Evolutionary conservation across 2,888 invertebrate genomes (phyloP).

Genomic region (Drosophila peninsularis): DNA sequence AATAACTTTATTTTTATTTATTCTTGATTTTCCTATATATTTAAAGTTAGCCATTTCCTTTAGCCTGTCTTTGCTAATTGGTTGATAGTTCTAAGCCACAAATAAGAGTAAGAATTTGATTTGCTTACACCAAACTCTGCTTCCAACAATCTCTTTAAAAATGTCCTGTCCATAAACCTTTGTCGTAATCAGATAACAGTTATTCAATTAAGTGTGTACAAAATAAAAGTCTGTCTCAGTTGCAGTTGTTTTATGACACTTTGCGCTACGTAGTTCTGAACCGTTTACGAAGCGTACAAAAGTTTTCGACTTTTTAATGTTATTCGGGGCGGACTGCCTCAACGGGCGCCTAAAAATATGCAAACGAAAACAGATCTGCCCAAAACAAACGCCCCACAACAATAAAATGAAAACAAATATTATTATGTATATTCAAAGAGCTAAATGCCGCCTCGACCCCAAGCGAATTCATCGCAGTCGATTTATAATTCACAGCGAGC

Average conservation of each 20-base stretch:
- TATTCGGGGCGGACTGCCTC: slow-evolving; percentile 16
- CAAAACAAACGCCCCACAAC: slow-evolving; percentile 14
- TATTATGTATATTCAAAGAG: slow-evolving; percentile 38
- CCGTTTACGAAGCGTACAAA: slow-evolving; percentile 12
- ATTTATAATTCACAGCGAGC: slow-evolving; percentile 49
- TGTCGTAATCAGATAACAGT: not conserved
- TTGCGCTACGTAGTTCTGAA: slow-evolving; percentile 4
- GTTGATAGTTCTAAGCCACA: not conserved
- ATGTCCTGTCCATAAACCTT: not conserved
- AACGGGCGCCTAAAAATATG: slow-evolving; percentile 37
- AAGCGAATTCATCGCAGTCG: slow-evolving; percentile 38
- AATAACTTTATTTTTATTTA: not conserved
- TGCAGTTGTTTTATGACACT: slow-evolving; percentile 12
- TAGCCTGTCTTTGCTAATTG: not conserved
- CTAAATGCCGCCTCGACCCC: slow-evolving; percentile 21
- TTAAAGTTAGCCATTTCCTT: not conserved
- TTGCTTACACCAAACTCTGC: too few relatives aligned
- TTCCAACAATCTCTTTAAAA: too few relatives aligned
- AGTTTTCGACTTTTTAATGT: slow-evolving; percentile 31
- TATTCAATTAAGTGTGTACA: slow-evolving; percentile 6
- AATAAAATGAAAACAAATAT: slow-evolving; percentile 22
- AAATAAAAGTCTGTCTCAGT: slow-evolving; percentile 10
- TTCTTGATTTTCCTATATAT: not conserved
- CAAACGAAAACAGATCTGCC: slow-evolving; percentile 38
- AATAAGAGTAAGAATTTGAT: too few relatives aligned